A percentile compares a stretch with the other conserved stretches of the same genome.
Conservation (phyloP, 2,797 vertebrate species). For the Myotis vivesi region DNA sequence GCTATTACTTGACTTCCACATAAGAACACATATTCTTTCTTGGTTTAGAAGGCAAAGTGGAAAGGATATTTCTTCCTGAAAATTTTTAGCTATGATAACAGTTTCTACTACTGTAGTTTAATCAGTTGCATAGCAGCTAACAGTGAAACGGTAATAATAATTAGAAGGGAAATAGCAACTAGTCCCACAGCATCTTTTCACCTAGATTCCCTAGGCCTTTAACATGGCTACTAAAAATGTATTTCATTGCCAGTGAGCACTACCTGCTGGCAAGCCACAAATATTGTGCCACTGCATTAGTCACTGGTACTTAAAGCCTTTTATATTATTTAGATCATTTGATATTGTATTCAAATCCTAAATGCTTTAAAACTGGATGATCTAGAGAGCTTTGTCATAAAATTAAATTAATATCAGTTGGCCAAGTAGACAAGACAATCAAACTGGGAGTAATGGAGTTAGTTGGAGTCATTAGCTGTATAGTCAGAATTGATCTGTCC, state of each 20-base stretch:
- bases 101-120: not conserved
- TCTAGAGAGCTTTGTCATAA: not conserved
- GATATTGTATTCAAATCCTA: not conserved
- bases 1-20: not conserved
- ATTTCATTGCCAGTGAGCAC: not conserved
- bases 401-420: not conserved
- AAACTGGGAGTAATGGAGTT: not conserved
- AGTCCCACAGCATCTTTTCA: not conserved
- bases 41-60: not conserved
- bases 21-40: not conserved
- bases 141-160: constrained; percentile 27
- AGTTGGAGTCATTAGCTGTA: not conserved
- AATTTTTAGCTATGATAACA: not conserved
- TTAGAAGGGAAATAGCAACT: not conserved
- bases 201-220: not conserved
- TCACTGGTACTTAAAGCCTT: not conserved
- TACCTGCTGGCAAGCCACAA: not conserved
- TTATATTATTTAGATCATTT: not conserved
- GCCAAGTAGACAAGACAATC: not conserved
- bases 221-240: not conserved
- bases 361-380: not conserved
- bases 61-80: not conserved
- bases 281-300: not conserved
- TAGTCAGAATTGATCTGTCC: not conserved
- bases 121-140: not conserved